phyloP scores from a whole-genome alignment of 2,113 vertebrate genomes.

The Desmodus rotundus region DNA sequence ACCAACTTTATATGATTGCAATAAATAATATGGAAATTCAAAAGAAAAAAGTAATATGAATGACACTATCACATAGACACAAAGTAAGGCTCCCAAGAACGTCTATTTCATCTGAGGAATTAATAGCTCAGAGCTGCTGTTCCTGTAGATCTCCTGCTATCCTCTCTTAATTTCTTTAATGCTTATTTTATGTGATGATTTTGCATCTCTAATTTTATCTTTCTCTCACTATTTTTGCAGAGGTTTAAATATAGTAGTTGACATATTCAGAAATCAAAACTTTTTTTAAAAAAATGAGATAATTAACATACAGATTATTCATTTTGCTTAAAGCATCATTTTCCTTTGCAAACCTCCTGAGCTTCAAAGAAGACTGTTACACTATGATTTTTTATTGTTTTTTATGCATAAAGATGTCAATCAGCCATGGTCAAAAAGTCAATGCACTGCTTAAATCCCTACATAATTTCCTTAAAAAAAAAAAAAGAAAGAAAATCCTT shows the following conservation, averaged over 20 bases:
- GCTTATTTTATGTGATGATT: not conserved
- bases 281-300: not conserved
- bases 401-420: not conserved
- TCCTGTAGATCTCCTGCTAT: not conserved
- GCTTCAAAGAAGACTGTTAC: not conserved
- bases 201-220: not conserved
- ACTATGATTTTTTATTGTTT: not conserved
- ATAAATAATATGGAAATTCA: not conserved
- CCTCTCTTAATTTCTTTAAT: not conserved
- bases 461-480: not conserved
- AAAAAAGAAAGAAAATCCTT: not conserved
- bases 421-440: not conserved
- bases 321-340: not conserved
- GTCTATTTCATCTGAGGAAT: not conserved
- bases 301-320: not conserved
- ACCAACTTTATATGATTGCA: not conserved
- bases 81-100: not conserved
- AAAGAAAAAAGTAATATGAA: not conserved
- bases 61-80: not conserved
- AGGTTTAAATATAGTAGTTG: not conserved
- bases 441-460: not conserved
- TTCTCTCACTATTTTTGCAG: not conserved
- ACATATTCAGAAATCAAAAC: not conserved
- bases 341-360: not conserved
- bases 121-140: not conserved